These are phyloP conservation scores for Monoplex corrugatus DNA, from an alignment of 2,888 invertebrate species.

Conservation along the genomic window DNA sequence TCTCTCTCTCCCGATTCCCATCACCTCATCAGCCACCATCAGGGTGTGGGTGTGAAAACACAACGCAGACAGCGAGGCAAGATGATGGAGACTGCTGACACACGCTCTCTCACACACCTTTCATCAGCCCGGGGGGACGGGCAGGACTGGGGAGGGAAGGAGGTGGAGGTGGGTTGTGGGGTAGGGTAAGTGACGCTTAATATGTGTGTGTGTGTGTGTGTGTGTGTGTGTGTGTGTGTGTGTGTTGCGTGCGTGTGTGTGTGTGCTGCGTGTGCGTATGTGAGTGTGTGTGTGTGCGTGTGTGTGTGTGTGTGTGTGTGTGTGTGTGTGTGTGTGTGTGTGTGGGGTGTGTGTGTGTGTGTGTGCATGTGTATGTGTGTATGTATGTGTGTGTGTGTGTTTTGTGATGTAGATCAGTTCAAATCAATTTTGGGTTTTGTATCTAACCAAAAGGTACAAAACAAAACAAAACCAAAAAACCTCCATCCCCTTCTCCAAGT, in stretches of 20 bases:
- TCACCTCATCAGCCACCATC: too few relatives aligned
- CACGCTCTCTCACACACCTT: not conserved
- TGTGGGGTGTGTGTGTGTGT: slow-evolving; percentile 28
- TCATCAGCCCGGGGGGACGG: not conserved
- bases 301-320: slow-evolving; percentile 33
- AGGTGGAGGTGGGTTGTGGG: not conserved
- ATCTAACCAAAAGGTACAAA: too few relatives aligned
- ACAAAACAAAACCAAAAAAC: too few relatives aligned
- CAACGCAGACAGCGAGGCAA: not conserved
- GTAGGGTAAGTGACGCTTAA: not conserved
- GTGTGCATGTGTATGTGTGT: slow-evolving; percentile 21
- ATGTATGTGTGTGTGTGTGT: slow-evolving; percentile 24
- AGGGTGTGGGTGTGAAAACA: slow-evolving; percentile 30
- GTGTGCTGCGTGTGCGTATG: too few relatives aligned
- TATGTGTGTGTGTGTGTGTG: not conserved
- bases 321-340: not conserved
- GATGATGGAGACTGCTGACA: slow-evolving; percentile 1
- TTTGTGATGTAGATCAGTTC: too few relatives aligned
- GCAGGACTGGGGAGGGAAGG: not conserved
- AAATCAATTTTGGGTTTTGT: too few relatives aligned
- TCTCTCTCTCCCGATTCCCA: too few relatives aligned
- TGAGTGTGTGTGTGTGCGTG: slow-evolving; percentile 30
- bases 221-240: slow-evolving; percentile 33
- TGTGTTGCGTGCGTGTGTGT: too few relatives aligned
- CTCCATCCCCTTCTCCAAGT: too few relatives aligned